Evolutionary conservation across 92 coral and sea anemone species (phyloP).

Genomic region (Siderastrea siderea): DNA sequence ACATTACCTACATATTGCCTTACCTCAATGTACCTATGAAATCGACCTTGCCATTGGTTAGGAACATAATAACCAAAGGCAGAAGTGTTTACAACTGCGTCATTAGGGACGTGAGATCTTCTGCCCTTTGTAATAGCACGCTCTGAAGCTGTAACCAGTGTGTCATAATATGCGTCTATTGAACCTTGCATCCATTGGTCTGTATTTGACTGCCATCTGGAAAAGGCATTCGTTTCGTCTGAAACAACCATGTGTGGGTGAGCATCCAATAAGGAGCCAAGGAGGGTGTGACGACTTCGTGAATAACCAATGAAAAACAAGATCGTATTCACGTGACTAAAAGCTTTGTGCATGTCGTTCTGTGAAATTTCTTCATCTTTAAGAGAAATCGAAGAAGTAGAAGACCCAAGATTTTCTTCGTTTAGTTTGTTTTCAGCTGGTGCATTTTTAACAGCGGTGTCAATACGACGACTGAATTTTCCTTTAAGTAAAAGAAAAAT

Average conservation of each 20-base stretch:
- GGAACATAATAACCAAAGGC: neutral
- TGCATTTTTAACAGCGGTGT: too few relatives aligned
- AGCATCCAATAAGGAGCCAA: slow-evolving; percentile 19
- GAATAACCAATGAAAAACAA: slow-evolving; percentile 35
- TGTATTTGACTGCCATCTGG: neutral
- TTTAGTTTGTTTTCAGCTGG: too few relatives aligned
- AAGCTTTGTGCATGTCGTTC: slow-evolving; percentile 3
- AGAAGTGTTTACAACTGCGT: neutral
- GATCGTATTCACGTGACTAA: slow-evolving; percentile 15
- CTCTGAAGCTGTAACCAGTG: slow-evolving; percentile 1
- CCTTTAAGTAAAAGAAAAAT: too few relatives aligned
- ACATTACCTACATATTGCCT: neutral
- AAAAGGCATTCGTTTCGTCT: neutral
- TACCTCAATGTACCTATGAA: slow-evolving; percentile 17
- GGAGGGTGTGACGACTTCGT: slow-evolving; percentile 35
- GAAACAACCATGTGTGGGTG: slow-evolving; percentile 37
- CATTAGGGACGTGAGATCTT: neutral
- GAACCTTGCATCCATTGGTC: neutral
- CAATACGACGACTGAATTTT: too few relatives aligned
- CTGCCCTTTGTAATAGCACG: neutral
- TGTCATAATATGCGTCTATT: neutral
- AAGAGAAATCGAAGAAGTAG: neutral
- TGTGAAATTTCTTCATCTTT: neutral
- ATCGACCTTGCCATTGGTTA: slow-evolving; percentile 1
- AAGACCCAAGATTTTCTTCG: too few relatives aligned